Percentiles rank a stretch among this genome's conserved stretches.
Evolutionary conservation across 1,140 invertebrate species (phyloP).

Genomic region (Neoseiulus cucumeris): DNA sequence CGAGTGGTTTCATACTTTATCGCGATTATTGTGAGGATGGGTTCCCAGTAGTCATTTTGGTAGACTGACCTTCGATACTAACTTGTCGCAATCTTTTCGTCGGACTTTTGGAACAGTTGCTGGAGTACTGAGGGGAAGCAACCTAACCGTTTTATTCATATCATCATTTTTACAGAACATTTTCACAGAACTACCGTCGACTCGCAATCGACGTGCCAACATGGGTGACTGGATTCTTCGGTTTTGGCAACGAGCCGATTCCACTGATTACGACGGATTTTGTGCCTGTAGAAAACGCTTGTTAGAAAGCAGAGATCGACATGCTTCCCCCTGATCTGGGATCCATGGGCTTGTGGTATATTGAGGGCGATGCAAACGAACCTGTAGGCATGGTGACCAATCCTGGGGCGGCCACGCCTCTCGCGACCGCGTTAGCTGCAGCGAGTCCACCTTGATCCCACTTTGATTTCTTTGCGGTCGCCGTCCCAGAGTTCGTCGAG

Average conservation of each 20-base stretch:
- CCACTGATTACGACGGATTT: neutral
- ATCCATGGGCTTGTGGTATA: neutral
- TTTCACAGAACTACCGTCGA: neutral
- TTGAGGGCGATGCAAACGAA: neutral
- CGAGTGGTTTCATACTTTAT: no score
- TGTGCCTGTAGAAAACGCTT: neutral
- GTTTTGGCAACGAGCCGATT: slow-evolving; percentile 1
- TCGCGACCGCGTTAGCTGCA: neutral
- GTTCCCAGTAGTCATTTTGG: no score
- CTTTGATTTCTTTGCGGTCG: neutral
- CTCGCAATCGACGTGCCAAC: neutral
- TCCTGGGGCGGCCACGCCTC: neutral
- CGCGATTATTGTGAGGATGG: no score
- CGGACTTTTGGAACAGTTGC: no score
- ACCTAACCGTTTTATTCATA: neutral
- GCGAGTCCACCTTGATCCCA: neutral
- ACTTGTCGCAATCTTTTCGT: no score
- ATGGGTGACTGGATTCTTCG: neutral
- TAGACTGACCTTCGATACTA: no score
- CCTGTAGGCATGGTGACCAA: neutral
- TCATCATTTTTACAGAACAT: neutral
- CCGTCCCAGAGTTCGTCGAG: neutral
- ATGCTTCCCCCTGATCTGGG: neutral
- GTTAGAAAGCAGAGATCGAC: neutral
- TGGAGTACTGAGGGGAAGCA: no score